phyloP scores from a whole-genome alignment of 1,140 invertebrate genomes.

The Brachionus sp. region DNA sequence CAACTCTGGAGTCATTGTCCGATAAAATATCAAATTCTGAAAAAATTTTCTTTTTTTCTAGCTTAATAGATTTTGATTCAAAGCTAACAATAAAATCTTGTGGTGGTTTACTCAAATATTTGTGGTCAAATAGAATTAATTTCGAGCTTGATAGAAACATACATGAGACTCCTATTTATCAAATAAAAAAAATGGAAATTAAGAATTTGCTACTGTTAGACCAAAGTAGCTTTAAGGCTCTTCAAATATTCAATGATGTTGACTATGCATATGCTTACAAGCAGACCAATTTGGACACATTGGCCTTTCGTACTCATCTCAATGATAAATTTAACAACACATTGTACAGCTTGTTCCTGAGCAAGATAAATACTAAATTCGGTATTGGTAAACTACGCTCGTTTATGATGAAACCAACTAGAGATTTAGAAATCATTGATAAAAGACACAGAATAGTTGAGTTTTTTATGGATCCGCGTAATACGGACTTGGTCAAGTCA shows the following conservation, averaged over 20 bases:
- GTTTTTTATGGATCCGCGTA: background rate
- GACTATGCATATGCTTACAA: conserved; percentile 18
- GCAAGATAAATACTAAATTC: conserved; percentile 34
- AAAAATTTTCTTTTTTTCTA: conserved; percentile 19
- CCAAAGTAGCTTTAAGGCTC: conserved; percentile 22
- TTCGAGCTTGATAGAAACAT: conserved; percentile 12
- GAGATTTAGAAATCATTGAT: background rate
- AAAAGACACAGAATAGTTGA: background rate
- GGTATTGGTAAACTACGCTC: conserved; percentile 37
- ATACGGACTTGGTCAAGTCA: background rate
- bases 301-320: conserved; percentile 10
- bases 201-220: background rate
- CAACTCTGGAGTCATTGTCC: background rate
- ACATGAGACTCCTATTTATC: conserved; percentile 3
- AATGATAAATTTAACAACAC: conserved; percentile 40
- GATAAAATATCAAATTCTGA: background rate
- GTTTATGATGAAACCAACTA: conserved; percentile 35
- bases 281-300: conserved; percentile 23
- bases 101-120: conserved; percentile 32
- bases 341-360: conserved; percentile 33
- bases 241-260: conserved; percentile 38
- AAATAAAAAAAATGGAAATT: background rate
- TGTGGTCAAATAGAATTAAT: background rate
- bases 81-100: background rate
- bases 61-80: conserved; percentile 24